phyloP scores from a whole-genome alignment of 2,888 invertebrate species.

The Panopea generosa region DNA sequence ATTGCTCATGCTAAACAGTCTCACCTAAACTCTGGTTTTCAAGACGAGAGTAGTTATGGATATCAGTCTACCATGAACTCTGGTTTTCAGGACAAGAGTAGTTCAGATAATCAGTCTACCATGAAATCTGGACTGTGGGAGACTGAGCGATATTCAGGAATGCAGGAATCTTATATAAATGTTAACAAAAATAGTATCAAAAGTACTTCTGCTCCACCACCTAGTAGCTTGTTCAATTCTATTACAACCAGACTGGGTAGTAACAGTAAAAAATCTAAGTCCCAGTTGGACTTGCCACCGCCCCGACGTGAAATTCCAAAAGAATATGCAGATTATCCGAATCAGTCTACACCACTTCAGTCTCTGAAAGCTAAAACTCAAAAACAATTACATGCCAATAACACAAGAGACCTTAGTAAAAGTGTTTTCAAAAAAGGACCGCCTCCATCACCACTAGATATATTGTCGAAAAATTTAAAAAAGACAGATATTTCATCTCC shows the following conservation, averaged over 20 bases:
- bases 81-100: conserved; percentile 3
- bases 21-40: not conserved
- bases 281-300: not conserved
- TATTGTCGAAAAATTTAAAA: conserved; percentile 36
- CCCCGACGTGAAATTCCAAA: conserved; percentile 30
- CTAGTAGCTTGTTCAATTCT: too few species aligned
- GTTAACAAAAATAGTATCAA: not conserved
- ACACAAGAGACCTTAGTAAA: not conserved
- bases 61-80: not conserved
- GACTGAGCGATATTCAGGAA: not conserved
- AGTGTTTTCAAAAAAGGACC: conserved; percentile 36
- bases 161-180: not conserved
- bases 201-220: too few species aligned
- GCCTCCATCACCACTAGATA: conserved; percentile 53
- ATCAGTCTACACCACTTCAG: conserved; percentile 9
- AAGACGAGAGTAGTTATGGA: not conserved
- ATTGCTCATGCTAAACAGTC: not conserved
- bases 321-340: conserved; percentile 40
- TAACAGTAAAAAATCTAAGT: not conserved
- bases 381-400: not conserved
- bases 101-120: conserved; percentile 1
- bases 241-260: too few species aligned
- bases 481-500: conserved; percentile 47
- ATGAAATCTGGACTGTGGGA: conserved; percentile 8
- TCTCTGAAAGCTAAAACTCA: conserved; percentile 12